Percentiles rank a stretch among this genome's conserved stretches.
Evolutionary conservation across 2,888 invertebrate genomes (phyloP).

Genomic region (Cecidostiba fungosa): DNA sequence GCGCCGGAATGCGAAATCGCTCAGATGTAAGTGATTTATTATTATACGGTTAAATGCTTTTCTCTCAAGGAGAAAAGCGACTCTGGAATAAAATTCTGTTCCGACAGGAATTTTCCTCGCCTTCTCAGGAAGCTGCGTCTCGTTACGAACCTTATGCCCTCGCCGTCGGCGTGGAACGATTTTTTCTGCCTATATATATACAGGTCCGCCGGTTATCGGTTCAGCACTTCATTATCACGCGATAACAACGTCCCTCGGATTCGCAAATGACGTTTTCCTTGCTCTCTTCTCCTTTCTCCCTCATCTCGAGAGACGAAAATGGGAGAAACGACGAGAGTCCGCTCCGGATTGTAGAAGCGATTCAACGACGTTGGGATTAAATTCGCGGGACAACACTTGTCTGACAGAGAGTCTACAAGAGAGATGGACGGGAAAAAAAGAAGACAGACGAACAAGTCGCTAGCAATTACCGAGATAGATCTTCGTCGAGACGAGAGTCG

Average conservation of each 20-base stretch:
- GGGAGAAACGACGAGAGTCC: background rate
- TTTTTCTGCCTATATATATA: background rate
- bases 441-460: conserved; percentile 12
- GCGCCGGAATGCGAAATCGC: background rate
- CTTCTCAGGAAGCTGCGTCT: background rate
- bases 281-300: background rate
- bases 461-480: conserved; percentile 55
- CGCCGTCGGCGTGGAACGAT: background rate
- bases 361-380: background rate
- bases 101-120: background rate
- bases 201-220: conserved; percentile 17
- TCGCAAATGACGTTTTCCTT: conserved; percentile 50
- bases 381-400: conserved; percentile 42
- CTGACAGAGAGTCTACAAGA: background rate
- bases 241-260: conserved; percentile 48
- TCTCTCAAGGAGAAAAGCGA: background rate
- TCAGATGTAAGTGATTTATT: background rate
- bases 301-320: background rate
- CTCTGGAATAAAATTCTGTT: background rate
- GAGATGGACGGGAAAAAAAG: conserved; percentile 9
- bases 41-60: background rate
- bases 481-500: conserved; percentile 9
- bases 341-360: background rate
- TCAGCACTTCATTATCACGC: conserved; percentile 50
- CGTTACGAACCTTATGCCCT: background rate